Conservation (phyloP, 2,113 vertebrate species). For the Equus przewalskii region DNA sequence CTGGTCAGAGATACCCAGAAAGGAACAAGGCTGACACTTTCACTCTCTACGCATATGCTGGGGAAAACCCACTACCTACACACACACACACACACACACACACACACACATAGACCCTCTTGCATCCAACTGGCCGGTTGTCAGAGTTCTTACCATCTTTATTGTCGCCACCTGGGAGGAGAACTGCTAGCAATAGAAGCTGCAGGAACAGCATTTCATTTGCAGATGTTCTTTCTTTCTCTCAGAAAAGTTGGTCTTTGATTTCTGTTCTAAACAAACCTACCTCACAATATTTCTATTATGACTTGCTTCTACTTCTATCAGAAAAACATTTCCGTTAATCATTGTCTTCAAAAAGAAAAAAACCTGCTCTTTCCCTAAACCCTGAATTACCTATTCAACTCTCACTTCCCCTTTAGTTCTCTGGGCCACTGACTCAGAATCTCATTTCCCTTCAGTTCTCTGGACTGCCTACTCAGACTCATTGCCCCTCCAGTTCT, state of each 20-base stretch:
- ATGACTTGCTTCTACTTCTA: conserved; percentile 10
- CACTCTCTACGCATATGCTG: too few species aligned
- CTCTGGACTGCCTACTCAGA: too few species aligned
- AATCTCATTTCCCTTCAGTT: too few species aligned
- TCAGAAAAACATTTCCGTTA: neutral
- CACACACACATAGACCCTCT: neutral
- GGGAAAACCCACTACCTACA: too few species aligned
- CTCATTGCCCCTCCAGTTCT: neutral
- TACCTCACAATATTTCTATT: neutral
- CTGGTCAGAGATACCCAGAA: too few species aligned
- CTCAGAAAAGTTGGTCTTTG: neutral
- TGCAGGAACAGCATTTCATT: conserved; percentile 5
- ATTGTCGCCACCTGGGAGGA: neutral
- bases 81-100: neutral
- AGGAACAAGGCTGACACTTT: too few species aligned
- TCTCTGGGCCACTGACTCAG: too few species aligned
- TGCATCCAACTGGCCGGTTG: too few species aligned
- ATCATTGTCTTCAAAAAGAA: neutral
- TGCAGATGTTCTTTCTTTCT: conserved; percentile 6
- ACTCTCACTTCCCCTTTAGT: neutral
- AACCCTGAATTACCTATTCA: neutral
- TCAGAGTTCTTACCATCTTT: neutral
- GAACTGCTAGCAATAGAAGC: neutral
- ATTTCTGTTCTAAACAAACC: neutral
- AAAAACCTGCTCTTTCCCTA: neutral